Percentiles rank a stretch among this genome's conserved stretches.
Conservation (phyloP, 2,888 invertebrate species). For the Harmothoe impar region DNA sequence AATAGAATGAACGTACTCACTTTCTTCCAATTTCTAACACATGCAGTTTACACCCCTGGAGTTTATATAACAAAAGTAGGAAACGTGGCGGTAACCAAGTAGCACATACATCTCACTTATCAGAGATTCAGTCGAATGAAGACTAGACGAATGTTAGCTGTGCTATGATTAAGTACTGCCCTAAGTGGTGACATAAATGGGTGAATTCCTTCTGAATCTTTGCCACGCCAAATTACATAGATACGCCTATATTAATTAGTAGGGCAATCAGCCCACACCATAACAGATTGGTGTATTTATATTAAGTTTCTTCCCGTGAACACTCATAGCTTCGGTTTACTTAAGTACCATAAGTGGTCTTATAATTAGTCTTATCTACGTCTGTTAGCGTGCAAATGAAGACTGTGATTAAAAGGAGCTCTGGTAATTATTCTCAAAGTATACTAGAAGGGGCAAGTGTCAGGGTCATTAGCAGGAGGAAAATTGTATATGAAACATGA, state of each 20-base stretch:
- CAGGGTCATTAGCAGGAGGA: background rate
- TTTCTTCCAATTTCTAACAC: too few species aligned
- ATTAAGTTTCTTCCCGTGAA: slow-evolving; percentile 36
- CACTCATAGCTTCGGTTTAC: background rate
- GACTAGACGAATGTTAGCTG: background rate
- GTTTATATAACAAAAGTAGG: too few species aligned
- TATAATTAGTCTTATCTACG: slow-evolving; percentile 2
- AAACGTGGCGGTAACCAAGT: too few species aligned
- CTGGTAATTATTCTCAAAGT: background rate
- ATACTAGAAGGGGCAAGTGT: background rate
- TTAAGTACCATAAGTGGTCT: slow-evolving; percentile 26
- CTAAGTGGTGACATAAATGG: slow-evolving; percentile 6
- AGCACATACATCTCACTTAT: too few species aligned
- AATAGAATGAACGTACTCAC: too few species aligned
- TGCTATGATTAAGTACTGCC: background rate
- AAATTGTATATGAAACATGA: slow-evolving; percentile 18
- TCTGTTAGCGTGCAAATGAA: slow-evolving; percentile 34
- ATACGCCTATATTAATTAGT: background rate
- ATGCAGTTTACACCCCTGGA: too few species aligned
- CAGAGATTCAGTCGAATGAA: too few species aligned
- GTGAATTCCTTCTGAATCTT: background rate
- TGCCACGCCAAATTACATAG: background rate
- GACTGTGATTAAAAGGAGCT: background rate
- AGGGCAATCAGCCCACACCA: background rate
- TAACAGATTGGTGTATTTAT: slow-evolving; percentile 36